A percentile compares a stretch with the other conserved stretches of the same genome.
Evolutionary conservation across 2,797 vertebrate genomes (phyloP).

Genomic region (Lagodon rhomboides): DNA sequence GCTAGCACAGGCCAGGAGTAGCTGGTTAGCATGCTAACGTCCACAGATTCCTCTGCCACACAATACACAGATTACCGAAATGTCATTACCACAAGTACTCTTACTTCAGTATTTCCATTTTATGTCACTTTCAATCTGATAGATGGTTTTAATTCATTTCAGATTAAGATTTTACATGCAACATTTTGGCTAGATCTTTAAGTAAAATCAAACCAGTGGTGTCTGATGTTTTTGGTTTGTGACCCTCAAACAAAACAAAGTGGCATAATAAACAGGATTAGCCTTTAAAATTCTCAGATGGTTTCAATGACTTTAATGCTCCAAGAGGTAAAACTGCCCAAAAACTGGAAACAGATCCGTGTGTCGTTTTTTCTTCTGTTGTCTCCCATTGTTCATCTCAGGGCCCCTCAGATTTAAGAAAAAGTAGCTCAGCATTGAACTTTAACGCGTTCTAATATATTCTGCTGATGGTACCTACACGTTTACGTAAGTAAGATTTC

Average conservation of each 20-base stretch:
- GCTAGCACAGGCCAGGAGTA: too few relatives aligned
- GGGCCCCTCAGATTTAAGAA: not conserved
- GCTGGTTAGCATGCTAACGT: too few relatives aligned
- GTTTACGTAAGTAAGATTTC: not conserved
- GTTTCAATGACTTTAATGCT: not conserved
- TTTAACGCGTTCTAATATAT: not conserved
- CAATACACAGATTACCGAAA: too few relatives aligned
- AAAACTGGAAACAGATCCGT: conserved; percentile 16
- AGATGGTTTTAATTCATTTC: not conserved
- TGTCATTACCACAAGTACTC: too few relatives aligned
- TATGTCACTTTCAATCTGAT: not conserved
- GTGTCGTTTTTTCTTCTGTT: conserved; percentile 12
- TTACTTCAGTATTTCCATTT: not conserved
- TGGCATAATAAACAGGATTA: not conserved
- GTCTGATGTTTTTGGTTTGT: not conserved
- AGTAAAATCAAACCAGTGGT: not conserved
- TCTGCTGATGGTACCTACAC: conserved; percentile 4
- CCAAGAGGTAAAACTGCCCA: not conserved
- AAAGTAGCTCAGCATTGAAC: not conserved
- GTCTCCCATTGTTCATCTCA: conserved; percentile 11
- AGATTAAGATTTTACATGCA: not conserved
- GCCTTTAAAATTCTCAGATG: not conserved
- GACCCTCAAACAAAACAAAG: not conserved
- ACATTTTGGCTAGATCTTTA: not conserved
- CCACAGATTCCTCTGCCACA: too few relatives aligned